Evolutionary conservation across 1,140 invertebrate species (phyloP).

Genomic region (Scaptomyza hsui): DNA sequence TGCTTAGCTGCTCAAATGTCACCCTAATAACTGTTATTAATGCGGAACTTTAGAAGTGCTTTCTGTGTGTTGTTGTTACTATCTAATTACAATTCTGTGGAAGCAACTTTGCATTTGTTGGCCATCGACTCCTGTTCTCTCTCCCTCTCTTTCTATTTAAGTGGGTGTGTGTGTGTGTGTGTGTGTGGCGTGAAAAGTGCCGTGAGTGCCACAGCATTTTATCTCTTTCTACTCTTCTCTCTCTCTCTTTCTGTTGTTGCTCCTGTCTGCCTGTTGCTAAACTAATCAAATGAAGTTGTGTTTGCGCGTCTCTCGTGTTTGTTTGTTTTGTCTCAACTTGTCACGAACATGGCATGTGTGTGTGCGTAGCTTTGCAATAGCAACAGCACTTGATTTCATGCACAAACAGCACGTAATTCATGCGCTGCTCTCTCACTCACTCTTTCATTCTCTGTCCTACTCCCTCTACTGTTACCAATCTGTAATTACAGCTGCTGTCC

Average conservation of each 20-base stretch:
- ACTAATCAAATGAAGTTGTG: slow-evolving; percentile 39
- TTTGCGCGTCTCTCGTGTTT: slow-evolving; percentile 27
- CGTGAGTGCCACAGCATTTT: slow-evolving; percentile 29
- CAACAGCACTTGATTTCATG: slow-evolving; percentile 69
- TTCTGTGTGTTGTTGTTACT: background rate
- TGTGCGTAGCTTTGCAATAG: slow-evolving; percentile 23
- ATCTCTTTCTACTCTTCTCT: background rate
- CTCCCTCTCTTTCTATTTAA: background rate
- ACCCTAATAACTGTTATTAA: slow-evolving; percentile 47
- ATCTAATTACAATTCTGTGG: slow-evolving; percentile 31
- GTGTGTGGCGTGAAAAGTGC: slow-evolving; percentile 62
- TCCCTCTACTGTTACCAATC: slow-evolving; percentile 6
- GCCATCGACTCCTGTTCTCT: background rate
- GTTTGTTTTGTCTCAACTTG: slow-evolving; percentile 73
- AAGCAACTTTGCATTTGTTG: slow-evolving; percentile 37
- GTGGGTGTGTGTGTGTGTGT: slow-evolving; percentile 13
- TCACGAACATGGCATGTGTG: slow-evolving; percentile 54
- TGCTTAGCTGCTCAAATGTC: slow-evolving; percentile 25
- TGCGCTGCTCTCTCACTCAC: background rate
- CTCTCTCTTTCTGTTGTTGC: background rate
- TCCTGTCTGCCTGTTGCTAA: slow-evolving; percentile 22
- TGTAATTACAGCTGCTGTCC: slow-evolving; percentile 41
- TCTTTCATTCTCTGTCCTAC: background rate
- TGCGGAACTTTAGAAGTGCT: background rate
- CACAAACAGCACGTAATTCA: slow-evolving; percentile 64